These are phyloP conservation scores for Cryptotermes secundus DNA, from an alignment of 1,140 invertebrate species.

Conservation along the genomic window DNA sequence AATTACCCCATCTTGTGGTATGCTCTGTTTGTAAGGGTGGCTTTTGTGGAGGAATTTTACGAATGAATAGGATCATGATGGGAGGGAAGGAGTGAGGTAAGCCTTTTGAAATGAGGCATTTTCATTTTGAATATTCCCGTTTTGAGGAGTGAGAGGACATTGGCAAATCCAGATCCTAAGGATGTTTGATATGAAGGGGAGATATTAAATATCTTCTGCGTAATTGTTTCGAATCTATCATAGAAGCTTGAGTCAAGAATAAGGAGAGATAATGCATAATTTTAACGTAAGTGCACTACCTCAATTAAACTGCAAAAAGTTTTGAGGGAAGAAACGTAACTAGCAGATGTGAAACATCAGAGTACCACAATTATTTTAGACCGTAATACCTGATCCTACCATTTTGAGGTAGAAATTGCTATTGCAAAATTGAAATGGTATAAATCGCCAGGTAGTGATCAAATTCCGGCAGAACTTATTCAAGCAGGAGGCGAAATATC, in stretches of 20 bases:
- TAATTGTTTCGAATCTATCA: not conserved
- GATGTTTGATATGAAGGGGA: not conserved
- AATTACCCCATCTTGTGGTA: not conserved
- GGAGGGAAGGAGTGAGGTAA: not conserved
- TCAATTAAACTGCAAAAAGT: not conserved
- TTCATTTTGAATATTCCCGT: not conserved
- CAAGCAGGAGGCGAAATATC: too few relatives aligned
- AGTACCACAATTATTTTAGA: too few relatives aligned
- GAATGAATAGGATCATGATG: constrained; percentile 8
- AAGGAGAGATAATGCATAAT: not conserved
- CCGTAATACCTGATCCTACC: too few relatives aligned
- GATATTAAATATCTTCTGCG: constrained; percentile 1
- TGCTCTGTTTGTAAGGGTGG: not conserved
- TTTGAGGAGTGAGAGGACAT: not conserved
- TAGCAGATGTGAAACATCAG: too few relatives aligned
- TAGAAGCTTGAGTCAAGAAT: not conserved
- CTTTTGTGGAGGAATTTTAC: constrained; percentile 12
- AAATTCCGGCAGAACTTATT: too few relatives aligned
- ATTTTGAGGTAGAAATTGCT: too few relatives aligned
- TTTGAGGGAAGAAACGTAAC: too few relatives aligned
- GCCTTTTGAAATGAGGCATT: not conserved
- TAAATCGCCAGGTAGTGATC: too few relatives aligned
- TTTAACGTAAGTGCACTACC: not conserved
- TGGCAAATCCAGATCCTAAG: not conserved
- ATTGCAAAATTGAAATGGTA: too few relatives aligned